Conservation (phyloP, 2,888 invertebrate genomes). For the Leptinotarsa haldemani region DNA sequence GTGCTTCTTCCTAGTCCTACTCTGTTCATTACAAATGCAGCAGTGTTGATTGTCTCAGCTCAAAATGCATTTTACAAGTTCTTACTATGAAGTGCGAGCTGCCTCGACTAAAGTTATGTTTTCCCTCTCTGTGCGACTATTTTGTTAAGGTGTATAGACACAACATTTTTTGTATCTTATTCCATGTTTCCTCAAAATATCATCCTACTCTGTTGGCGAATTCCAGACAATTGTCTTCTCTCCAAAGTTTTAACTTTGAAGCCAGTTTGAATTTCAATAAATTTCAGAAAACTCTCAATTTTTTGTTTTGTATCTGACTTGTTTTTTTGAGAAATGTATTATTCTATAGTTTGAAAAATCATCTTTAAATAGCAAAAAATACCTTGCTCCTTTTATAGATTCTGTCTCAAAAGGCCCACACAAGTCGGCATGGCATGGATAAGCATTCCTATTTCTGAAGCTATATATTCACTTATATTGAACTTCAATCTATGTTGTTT, state of each 20-base stretch:
- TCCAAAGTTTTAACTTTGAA: slow-evolving; percentile 43
- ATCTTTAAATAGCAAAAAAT: slow-evolving; percentile 47
- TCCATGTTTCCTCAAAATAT: slow-evolving; percentile 47
- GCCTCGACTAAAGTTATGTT: slow-evolving; percentile 48
- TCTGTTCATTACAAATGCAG: too few relatives aligned
- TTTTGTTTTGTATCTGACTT: slow-evolving; percentile 43
- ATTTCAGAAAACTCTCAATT: slow-evolving; percentile 44
- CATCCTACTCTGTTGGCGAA: slow-evolving; percentile 48
- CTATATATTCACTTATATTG: too few relatives aligned
- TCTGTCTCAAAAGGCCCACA: slow-evolving; percentile 31
- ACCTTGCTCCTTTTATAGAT: slow-evolving; percentile 31
- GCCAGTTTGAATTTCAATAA: slow-evolving; percentile 51
- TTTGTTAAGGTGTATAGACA: slow-evolving; percentile 54
- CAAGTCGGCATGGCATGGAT: too few relatives aligned
- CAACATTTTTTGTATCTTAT: slow-evolving; percentile 51
- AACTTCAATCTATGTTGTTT: too few relatives aligned
- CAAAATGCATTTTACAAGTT: slow-evolving; percentile 35
- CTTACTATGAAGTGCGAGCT: background rate
- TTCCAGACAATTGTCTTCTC: slow-evolving; percentile 54
- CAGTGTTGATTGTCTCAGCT: too few relatives aligned
- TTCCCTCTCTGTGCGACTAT: slow-evolving; percentile 54
- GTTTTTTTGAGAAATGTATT: slow-evolving; percentile 45
- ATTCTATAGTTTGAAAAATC: slow-evolving; percentile 34
- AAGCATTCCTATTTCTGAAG: too few relatives aligned
- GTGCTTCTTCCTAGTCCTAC: too few relatives aligned